phyloP scores from a whole-genome alignment of 2,113 vertebrate species.

The Myiopsitta monachus region DNA sequence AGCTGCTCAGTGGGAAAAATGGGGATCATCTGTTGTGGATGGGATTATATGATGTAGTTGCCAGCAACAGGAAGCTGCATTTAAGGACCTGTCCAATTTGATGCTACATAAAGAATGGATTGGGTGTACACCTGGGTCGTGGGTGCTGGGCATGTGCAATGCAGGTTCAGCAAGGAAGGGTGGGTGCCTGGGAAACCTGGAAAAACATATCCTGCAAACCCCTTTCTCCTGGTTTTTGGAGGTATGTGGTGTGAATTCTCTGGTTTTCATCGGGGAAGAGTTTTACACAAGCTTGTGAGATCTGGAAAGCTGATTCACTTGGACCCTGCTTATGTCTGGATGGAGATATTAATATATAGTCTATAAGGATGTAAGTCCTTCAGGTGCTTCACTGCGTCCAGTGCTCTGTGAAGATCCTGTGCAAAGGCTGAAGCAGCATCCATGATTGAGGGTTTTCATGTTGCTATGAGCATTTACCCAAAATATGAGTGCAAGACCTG shows the following conservation, averaged over 20 bases:
- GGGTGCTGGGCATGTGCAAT: not conserved
- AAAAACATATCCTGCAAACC: not conserved
- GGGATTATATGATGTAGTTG: not conserved
- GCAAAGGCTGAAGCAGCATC: not conserved
- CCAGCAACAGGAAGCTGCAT: not conserved
- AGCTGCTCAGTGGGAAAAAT: not conserved
- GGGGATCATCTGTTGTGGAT: not conserved
- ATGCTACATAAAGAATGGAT: not conserved
- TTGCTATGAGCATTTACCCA: not conserved
- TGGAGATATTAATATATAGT: not conserved
- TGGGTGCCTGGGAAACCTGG: not conserved
- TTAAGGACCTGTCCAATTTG: not conserved
- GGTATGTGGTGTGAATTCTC: not conserved
- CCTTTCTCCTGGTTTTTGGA: not conserved
- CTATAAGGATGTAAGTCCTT: not conserved
- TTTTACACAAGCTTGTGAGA: not conserved
- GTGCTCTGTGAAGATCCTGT: not conserved
- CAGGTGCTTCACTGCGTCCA: not conserved
- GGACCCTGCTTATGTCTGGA: not conserved
- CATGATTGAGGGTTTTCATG: not conserved
- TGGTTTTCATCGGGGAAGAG: not conserved
- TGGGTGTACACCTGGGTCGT: fast-evolving
- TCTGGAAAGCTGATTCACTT: not conserved
- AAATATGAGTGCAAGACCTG: not conserved
- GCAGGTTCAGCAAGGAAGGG: not conserved